Conservation (phyloP, 2,888 invertebrate species). For the Lysandra coridon region DNA sequence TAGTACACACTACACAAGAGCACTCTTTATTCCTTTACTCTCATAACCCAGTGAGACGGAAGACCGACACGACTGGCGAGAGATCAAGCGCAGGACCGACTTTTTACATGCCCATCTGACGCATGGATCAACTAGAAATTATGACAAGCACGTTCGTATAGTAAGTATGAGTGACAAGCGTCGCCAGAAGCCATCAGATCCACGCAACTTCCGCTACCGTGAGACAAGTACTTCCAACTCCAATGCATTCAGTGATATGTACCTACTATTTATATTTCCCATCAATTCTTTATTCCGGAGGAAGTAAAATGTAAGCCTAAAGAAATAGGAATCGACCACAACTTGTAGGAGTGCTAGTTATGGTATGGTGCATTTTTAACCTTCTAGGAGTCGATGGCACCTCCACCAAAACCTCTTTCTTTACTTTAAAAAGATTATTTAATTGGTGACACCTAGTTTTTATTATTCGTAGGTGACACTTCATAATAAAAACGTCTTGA, state of each 20-base stretch:
- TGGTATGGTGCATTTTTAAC: no score
- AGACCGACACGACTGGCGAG: no score
- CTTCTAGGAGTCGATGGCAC: no score
- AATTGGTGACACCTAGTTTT: background rate
- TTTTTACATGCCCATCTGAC: no score
- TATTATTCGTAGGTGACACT: background rate
- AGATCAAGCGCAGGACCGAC: no score
- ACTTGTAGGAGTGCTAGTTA: no score
- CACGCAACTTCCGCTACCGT: conserved; percentile 9
- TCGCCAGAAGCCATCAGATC: background rate
- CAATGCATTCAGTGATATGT: conserved; percentile 1
- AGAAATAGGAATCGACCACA: background rate
- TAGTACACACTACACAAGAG: no score
- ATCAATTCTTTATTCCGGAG: background rate
- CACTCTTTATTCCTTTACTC: no score
- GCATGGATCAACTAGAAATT: background rate
- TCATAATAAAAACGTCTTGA: background rate
- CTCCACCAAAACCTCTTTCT: no score
- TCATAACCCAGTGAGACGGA: no score
- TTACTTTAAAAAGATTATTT: no score
- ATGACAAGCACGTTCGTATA: background rate
- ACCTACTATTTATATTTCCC: background rate
- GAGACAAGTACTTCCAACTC: conserved; percentile 1
- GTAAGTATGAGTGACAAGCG: background rate
- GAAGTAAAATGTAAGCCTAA: background rate